Evolutionary conservation across 2,888 invertebrate genomes (phyloP).

Genomic region (Tachystola acroxantha): DNA sequence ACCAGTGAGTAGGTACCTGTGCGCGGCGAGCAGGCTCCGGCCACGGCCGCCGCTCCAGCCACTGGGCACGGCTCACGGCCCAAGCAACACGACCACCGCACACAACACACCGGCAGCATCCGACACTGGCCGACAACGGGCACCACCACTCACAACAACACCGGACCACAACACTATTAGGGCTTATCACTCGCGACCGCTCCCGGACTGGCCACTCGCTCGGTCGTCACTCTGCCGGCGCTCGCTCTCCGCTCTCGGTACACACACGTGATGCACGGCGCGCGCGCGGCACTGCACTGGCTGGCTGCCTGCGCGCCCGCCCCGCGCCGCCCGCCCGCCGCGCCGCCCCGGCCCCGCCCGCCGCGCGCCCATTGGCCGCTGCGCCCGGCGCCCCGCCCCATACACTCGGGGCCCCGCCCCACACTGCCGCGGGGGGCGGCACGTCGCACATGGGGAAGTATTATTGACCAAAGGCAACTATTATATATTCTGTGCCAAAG

Average conservation of each 20-base stretch:
- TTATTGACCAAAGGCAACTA: too few relatives aligned
- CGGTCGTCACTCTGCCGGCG: too few relatives aligned
- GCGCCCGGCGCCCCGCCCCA: constrained; percentile 9
- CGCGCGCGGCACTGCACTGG: background rate
- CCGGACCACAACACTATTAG: background rate
- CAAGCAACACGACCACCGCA: background rate
- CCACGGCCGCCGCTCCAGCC: too few relatives aligned
- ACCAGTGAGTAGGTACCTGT: too few relatives aligned
- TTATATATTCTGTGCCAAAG: too few relatives aligned
- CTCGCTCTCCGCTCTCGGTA: too few relatives aligned
- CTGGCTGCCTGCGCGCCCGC: constrained; percentile 10
- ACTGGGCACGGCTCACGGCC: too few relatives aligned
- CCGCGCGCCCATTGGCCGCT: background rate
- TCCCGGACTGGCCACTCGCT: too few relatives aligned
- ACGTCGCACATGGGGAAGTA: too few relatives aligned
- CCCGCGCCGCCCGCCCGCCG: constrained; percentile 6
- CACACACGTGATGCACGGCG: constrained; percentile 1
- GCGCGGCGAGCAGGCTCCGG: too few relatives aligned
- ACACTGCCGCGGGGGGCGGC: constrained; percentile 4
- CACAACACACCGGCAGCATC: background rate
- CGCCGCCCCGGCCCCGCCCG: constrained; percentile 4
- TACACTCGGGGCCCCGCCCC: constrained; percentile 10
- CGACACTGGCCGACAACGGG: too few relatives aligned
- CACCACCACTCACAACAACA: background rate
- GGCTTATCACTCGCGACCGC: too few relatives aligned